phyloP scores from a whole-genome alignment of 1,140 invertebrate species.

The Lasaia peninsularis region DNA sequence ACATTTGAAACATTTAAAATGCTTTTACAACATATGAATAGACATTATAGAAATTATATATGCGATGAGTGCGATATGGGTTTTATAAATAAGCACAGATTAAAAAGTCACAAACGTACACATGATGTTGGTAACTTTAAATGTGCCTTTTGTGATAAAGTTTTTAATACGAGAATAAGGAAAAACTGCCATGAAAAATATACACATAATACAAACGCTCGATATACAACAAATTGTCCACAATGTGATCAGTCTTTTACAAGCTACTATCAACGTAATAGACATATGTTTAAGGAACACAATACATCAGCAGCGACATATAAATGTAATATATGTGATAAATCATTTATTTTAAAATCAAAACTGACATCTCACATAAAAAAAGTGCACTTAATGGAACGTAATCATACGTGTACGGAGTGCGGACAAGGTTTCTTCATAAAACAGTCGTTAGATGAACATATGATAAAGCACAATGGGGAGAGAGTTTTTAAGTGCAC shows the following conservation, averaged over 20 bases:
- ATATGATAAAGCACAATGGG: slow-evolving; percentile 62
- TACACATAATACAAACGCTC: slow-evolving; percentile 46
- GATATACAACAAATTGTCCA: slow-evolving; percentile 57
- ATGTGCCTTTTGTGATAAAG: slow-evolving; percentile 68
- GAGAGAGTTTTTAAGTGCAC: slow-evolving; percentile 55
- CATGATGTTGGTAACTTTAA: slow-evolving; percentile 54
- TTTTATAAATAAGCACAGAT: slow-evolving; percentile 76
- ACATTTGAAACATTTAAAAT: slow-evolving; percentile 63
- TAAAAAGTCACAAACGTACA: slow-evolving; percentile 72
- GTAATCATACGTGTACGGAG: slow-evolving; percentile 53
- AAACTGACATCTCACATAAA: slow-evolving; percentile 61
- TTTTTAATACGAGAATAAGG: slow-evolving; percentile 49
- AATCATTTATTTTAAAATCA: slow-evolving; percentile 53
- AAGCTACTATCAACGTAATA: slow-evolving; percentile 59
- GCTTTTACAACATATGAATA: slow-evolving; percentile 64
- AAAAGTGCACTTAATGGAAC: slow-evolving; percentile 61
- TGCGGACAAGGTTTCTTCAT: slow-evolving; percentile 60
- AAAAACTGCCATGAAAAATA: slow-evolving; percentile 59
- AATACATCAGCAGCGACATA: slow-evolving; percentile 41
- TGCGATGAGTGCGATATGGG: slow-evolving; percentile 88
- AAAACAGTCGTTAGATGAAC: slow-evolving; percentile 53
- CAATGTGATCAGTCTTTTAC: slow-evolving; percentile 55
- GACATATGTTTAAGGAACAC: slow-evolving; percentile 57
- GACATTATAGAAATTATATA: slow-evolving; percentile 79
- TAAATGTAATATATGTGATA: slow-evolving; percentile 65